Evolutionary conservation across 23 tunicate species (phyloP).

Genomic region (Ciona savignyi): DNA sequence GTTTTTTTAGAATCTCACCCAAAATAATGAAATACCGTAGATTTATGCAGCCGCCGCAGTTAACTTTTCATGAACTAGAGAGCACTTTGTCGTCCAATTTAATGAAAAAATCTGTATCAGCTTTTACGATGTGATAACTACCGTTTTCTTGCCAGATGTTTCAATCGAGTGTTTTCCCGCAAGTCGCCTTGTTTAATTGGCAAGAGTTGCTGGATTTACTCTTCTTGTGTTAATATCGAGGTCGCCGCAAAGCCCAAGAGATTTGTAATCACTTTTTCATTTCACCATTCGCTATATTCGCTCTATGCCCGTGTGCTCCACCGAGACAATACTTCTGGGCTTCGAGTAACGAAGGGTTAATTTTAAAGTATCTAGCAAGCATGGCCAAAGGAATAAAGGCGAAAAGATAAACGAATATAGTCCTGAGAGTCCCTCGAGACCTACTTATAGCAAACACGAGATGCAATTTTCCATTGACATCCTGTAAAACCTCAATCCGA

Average conservation of each 20-base stretch:
- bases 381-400: not conserved
- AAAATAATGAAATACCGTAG: too few species aligned
- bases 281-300: not conserved
- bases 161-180: too few species aligned
- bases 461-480: not conserved
- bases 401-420: not conserved
- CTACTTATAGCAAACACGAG: not conserved
- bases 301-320: not conserved
- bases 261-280: not conserved
- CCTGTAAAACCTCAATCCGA: not conserved
- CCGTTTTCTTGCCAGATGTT: too few species aligned
- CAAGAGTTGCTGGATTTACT: not conserved
- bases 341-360: not conserved
- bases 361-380: not conserved
- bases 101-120: too few species aligned
- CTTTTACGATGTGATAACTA: too few species aligned
- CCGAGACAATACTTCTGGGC: slow-evolving; percentile 1
- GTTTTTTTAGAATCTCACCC: too few species aligned
- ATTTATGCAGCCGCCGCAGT: too few species aligned
- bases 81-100: too few species aligned
- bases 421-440: not conserved
- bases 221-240: not conserved
- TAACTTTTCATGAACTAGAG: too few species aligned
- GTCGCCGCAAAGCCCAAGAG: not conserved
- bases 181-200: too few species aligned